Conservation (phyloP, 2,888 invertebrate species). For the Brassicogethes aeneus region DNA sequence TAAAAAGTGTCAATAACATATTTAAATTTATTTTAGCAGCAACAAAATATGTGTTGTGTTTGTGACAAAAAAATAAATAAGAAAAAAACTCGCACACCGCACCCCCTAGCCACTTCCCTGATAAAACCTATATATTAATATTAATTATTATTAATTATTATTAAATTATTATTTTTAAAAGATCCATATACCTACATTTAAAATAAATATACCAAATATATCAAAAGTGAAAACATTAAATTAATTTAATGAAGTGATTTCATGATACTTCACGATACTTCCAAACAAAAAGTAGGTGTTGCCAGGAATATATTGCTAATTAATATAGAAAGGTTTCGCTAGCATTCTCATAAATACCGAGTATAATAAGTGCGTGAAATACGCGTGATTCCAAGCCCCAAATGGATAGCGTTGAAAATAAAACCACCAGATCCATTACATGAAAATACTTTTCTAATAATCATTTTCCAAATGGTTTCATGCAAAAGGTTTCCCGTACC, state of each 20-base stretch:
- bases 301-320: not conserved
- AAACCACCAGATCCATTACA: not conserved
- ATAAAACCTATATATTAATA: no score
- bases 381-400: not conserved
- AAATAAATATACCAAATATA: no score
- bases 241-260: not conserved
- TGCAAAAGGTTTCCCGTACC: not conserved
- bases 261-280: not conserved
- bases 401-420: not conserved
- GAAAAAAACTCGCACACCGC: no score
- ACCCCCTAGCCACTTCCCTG: no score
- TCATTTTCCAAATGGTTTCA: not conserved
- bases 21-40: no score
- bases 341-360: not conserved
- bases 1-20: no score
- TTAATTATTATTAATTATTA: no score
- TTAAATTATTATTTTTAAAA: no score
- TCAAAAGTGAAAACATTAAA: no score
- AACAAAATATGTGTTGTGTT: no score
- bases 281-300: not conserved
- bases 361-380: not conserved
- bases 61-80: no score
- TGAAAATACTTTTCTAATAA: not conserved
- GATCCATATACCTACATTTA: no score
- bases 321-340: not conserved